phyloP scores from a whole-genome alignment of 2,888 invertebrate species.

The Cataglyphis rosenhaueri region DNA sequence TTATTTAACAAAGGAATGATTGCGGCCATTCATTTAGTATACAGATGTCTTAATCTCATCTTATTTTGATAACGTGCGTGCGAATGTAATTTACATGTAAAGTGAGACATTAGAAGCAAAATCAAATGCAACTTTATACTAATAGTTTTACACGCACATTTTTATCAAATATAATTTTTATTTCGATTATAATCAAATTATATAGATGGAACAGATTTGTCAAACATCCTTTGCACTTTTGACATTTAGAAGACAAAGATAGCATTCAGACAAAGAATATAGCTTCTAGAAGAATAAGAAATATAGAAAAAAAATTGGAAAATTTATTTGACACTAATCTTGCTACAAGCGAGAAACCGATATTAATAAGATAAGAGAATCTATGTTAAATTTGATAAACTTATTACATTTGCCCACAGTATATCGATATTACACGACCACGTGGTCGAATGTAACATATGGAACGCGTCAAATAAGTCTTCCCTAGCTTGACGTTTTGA shows the following conservation, averaged over 20 bases:
- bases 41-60: not conserved
- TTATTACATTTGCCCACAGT: not conserved
- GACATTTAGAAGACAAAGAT: too few species aligned
- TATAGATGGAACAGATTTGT: too few species aligned
- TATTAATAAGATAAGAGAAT: not conserved
- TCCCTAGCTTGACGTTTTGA: not conserved
- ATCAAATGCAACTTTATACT: not conserved
- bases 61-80: not conserved
- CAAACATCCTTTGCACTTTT: too few species aligned
- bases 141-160: not conserved
- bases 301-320: too few species aligned
- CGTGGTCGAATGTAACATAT: not conserved
- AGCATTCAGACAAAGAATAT: too few species aligned
- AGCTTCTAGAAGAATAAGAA: too few species aligned
- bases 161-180: not conserved
- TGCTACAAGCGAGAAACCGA: not conserved
- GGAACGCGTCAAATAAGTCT: not conserved
- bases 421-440: not conserved
- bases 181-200: not conserved
- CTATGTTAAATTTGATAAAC: too few species aligned
- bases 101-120: not conserved
- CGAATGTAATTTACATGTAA: not conserved
- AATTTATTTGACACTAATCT: not conserved
- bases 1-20: conserved; percentile 3
- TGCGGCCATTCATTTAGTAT: not conserved